Base-by-base conservation (phyloP, 2,113 vertebrate genomes). In the Talpa occidentalis region DNA sequence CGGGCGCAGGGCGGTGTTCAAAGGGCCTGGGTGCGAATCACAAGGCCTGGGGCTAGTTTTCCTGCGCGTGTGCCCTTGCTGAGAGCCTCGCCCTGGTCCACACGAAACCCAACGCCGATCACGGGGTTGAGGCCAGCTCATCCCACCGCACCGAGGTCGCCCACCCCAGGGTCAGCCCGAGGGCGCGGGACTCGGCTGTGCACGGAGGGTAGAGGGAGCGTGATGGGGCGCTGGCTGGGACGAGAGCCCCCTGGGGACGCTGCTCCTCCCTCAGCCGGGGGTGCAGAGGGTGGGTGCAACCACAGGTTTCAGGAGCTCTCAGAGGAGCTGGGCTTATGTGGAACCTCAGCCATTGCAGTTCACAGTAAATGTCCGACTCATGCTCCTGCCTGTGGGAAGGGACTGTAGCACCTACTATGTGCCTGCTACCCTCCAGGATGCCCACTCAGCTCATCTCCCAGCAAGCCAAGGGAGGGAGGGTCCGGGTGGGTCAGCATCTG, bases 71-170 rank as follows among this genome's bases (percentile, higher is more conserved):
- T 4, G 37, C 59, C 28, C 0, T 0, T 10, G 59, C 28, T 2
- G 10, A 32, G 62, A 66, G 0, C 21, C 8, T 52, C 0, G 3
- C 26, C 72, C 49, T 42, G 2, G 37, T 35, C 40, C 73, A 1
- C 62, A 2, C 0, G 1, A n/a, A 77, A 19, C 49, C 74, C 42
- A 8, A 16, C 42, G 12, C 32, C 6, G 4, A 14, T 5, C 0
- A 0, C 21, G 60, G 72, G n/a, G 32, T 0, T 0, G 0, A 17
- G 0, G 30, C 49, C 91, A 19, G 1, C 10, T 0, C 0, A 0
- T 5, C 7, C 30, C 40, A 49, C 59, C 59, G 4, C 16, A 6
- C 59, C 5, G 8, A 26, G 22, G 14, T 8, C 16, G 24, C 52
- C 52, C 15, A 10, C 8, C 49, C 52, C 52, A 54, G 52, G 52